Evolutionary conservation across 2,888 invertebrate species (phyloP).

Genomic region (Subacronicta megacephala): DNA sequence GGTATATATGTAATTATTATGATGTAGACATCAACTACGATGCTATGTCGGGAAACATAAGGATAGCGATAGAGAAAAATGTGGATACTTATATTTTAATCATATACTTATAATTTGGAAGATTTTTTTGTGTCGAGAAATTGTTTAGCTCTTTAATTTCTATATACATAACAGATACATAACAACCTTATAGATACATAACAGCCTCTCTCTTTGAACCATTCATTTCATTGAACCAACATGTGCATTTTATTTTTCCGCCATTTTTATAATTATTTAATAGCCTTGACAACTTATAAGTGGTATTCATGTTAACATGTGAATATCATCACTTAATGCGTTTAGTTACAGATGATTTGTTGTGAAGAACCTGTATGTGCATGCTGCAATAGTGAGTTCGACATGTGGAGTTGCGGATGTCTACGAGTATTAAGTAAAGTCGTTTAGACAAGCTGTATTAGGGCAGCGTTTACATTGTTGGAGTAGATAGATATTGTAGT

Average conservation of each 20-base stretch:
- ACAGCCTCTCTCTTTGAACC: background rate
- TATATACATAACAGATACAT: too few relatives aligned
- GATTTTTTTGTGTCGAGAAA: too few relatives aligned
- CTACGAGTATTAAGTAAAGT: constrained; percentile 33
- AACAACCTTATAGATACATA: too few relatives aligned
- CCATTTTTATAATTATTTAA: constrained; percentile 2
- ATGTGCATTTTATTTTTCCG: constrained; percentile 1
- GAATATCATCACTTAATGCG: constrained; percentile 23
- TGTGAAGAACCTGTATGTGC: constrained; percentile 15
- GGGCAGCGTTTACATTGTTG: constrained; percentile 2
- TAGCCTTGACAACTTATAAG: constrained; percentile 8
- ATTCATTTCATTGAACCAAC: background rate
- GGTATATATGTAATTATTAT: too few relatives aligned
- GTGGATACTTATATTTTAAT: too few relatives aligned
- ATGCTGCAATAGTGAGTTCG: constrained; percentile 29
- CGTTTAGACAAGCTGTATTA: constrained; percentile 39
- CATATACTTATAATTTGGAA: too few relatives aligned
- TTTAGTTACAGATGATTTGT: constrained; percentile 16
- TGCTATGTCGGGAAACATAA: too few relatives aligned
- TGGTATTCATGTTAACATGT: constrained; percentile 8
- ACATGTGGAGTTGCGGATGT: constrained; percentile 15
- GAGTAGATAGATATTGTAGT: background rate
- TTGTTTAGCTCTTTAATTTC: too few relatives aligned
- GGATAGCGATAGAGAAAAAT: too few relatives aligned
- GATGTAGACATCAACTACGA: too few relatives aligned